These are phyloP conservation scores for Brachypteracias leptosomus DNA, from an alignment of 2,113 vertebrate species.

Conservation along the genomic window DNA sequence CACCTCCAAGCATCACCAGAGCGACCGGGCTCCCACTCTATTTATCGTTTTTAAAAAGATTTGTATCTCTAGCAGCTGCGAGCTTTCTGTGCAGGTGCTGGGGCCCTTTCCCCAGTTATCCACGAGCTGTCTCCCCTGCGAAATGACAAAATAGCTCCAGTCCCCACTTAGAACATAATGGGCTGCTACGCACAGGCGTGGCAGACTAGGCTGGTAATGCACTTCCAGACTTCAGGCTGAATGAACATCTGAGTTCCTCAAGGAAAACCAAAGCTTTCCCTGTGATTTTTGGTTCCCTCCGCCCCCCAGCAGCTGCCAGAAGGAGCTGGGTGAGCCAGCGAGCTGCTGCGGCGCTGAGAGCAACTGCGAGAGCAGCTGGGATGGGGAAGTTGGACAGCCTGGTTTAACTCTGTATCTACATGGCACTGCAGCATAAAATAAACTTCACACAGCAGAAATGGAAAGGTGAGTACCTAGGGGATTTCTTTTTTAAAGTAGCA, in stretches of 20 bases:
- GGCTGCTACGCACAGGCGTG: background rate
- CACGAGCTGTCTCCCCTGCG: no score
- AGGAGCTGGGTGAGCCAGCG: accelerated
- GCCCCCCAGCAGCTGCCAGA: background rate
- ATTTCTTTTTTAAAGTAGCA: background rate
- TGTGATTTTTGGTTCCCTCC: background rate
- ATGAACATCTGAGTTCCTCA: background rate
- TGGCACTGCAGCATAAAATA: background rate
- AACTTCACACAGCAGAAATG: background rate
- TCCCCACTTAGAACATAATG: no score
- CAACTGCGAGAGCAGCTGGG: background rate
- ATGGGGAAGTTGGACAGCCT: background rate
- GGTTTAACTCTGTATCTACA: background rate
- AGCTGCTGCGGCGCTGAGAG: background rate
- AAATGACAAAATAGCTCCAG: background rate
- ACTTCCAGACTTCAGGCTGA: background rate
- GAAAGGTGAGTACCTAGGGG: background rate
- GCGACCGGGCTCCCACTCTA: accelerated
- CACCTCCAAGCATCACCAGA: no score
- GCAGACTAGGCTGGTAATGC: background rate
- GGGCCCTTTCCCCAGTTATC: no score
- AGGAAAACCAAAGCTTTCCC: background rate
- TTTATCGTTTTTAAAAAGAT: background rate
- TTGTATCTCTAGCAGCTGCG: background rate
- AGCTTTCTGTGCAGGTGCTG: background rate